These are phyloP conservation scores for Rhabdomys dilectus DNA, from an alignment of 2,113 vertebrate genomes.

Conservation along the genomic window DNA sequence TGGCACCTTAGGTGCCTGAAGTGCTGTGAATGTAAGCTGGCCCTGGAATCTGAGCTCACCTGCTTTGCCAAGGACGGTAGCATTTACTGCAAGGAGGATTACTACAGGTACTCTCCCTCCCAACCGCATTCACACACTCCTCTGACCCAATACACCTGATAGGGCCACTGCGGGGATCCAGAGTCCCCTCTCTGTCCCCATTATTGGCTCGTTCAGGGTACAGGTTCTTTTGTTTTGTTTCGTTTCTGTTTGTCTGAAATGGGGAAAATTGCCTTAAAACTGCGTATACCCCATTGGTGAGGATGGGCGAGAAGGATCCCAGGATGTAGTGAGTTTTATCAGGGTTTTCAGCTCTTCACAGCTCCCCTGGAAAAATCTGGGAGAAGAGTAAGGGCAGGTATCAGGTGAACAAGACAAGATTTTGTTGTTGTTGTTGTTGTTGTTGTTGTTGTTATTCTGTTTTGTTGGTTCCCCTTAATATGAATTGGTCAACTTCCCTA, in stretches of 20 bases:
- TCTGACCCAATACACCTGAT: neutral
- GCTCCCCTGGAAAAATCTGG: accelerated
- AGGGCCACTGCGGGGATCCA: accelerated
- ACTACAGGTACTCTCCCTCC: conserved; percentile 91
- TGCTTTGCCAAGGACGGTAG: conserved; percentile 99
- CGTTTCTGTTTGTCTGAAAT: neutral
- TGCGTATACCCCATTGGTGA: accelerated
- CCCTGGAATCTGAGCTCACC: conserved; percentile 98
- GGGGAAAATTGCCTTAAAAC: neutral
- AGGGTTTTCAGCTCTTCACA: neutral
- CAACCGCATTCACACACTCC: no score
- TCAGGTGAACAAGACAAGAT: neutral
- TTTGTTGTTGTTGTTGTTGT: neutral
- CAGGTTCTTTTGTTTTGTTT: neutral
- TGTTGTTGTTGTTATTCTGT: neutral
- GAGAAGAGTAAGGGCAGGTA: neutral
- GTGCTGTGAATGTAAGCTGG: conserved; percentile 99
- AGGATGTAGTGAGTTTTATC: neutral
- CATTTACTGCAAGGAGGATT: conserved; percentile 99
- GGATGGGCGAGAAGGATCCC: neutral
- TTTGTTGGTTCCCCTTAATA: neutral
- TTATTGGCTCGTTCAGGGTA: no score
- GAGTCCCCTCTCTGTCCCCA: neutral
- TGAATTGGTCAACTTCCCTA: neutral
- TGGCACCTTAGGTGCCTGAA: conserved; percentile 99